Evolutionary conservation across 1,140 invertebrate species (phyloP).

Genomic region (Acromyrmex echinatior): DNA sequence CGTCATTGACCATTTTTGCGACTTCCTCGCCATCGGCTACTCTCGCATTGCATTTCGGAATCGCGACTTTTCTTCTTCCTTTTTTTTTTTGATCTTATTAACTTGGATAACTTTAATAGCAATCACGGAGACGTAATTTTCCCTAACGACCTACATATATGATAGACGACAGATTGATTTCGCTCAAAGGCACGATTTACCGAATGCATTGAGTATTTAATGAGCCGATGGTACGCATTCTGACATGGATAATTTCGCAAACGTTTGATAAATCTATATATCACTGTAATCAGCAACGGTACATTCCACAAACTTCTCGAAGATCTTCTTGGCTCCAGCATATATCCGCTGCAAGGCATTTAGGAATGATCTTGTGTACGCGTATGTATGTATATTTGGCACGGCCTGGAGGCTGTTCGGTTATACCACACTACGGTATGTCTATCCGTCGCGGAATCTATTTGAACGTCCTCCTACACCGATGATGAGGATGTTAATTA

Average conservation of each 20-base stretch:
- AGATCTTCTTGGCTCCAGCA: neutral
- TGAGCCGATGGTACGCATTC: neutral
- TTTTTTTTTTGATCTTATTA: neutral
- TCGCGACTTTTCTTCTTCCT: neutral
- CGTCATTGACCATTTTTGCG: slow-evolving; percentile 53
- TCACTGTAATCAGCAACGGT: slow-evolving; percentile 19
- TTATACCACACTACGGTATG: slow-evolving; percentile 26
- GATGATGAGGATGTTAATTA: slow-evolving; percentile 79
- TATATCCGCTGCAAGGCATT: slow-evolving; percentile 27
- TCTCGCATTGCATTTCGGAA: slow-evolving; percentile 5
- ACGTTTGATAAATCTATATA: slow-evolving; percentile 53
- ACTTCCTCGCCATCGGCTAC: slow-evolving; percentile 38
- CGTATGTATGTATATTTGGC: slow-evolving; percentile 32
- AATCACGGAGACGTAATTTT: slow-evolving; percentile 14
- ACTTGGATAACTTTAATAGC: slow-evolving; percentile 20
- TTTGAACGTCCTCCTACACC: slow-evolving; percentile 69
- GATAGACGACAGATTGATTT: slow-evolving; percentile 21
- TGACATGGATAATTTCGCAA: slow-evolving; percentile 45
- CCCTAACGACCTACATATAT: neutral
- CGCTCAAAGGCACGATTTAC: neutral
- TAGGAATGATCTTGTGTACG: slow-evolving; percentile 46
- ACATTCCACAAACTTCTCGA: slow-evolving; percentile 40
- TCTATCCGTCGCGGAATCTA: slow-evolving; percentile 71
- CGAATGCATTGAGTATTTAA: slow-evolving; percentile 34
- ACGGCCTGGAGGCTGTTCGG: slow-evolving; percentile 70